Conservation (phyloP, 2,797 vertebrate species). For the Myoxocephalus aenaeus region DNA sequence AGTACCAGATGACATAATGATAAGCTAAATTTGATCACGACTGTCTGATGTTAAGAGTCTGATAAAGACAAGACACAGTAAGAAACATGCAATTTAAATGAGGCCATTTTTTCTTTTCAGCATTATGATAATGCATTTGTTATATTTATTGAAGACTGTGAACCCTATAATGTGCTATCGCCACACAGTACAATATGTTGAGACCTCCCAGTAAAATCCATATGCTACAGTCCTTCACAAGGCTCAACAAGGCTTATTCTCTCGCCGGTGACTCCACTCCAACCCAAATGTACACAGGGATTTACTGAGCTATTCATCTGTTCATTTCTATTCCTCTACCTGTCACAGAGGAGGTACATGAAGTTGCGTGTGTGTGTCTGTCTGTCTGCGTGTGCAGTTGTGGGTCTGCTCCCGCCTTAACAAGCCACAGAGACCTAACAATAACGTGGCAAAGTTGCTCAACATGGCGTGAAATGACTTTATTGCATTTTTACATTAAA, state of each 20-base stretch:
- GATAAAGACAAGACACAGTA: not conserved
- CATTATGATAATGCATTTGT: not conserved
- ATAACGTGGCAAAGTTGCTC: slow-evolving; percentile 85
- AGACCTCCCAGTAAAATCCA: slow-evolving; percentile 30
- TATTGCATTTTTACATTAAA: slow-evolving; percentile 87
- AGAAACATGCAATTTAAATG: slow-evolving; percentile 13
- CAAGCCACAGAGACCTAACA: slow-evolving; percentile 79
- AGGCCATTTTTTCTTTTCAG: slow-evolving; percentile 4
- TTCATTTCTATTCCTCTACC: slow-evolving; percentile 62
- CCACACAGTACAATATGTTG: slow-evolving; percentile 7
- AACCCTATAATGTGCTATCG: slow-evolving; percentile 16
- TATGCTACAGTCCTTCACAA: slow-evolving; percentile 9
- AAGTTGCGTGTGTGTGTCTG: slow-evolving; percentile 18
- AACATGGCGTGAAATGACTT: slow-evolving; percentile 88
- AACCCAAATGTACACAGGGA: slow-evolving; percentile 33
- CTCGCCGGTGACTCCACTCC: slow-evolving; percentile 17
- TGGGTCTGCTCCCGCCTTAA: slow-evolving; percentile 53
- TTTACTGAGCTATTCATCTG: slow-evolving; percentile 64
- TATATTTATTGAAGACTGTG: slow-evolving; percentile 19
- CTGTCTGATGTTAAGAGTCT: slow-evolving; percentile 13
- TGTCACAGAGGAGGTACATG: slow-evolving; percentile 52
- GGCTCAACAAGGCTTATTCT: slow-evolving; percentile 29
- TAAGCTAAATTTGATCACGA: slow-evolving; percentile 32
- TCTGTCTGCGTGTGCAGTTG: not conserved
- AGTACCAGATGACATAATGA: slow-evolving; percentile 15